Percentiles rank a stretch among this genome's conserved stretches.
Evolutionary conservation across 35 echinoderm and acorn worm genomes (phyloP).

Genomic region (Apostichopus parvimensis): DNA sequence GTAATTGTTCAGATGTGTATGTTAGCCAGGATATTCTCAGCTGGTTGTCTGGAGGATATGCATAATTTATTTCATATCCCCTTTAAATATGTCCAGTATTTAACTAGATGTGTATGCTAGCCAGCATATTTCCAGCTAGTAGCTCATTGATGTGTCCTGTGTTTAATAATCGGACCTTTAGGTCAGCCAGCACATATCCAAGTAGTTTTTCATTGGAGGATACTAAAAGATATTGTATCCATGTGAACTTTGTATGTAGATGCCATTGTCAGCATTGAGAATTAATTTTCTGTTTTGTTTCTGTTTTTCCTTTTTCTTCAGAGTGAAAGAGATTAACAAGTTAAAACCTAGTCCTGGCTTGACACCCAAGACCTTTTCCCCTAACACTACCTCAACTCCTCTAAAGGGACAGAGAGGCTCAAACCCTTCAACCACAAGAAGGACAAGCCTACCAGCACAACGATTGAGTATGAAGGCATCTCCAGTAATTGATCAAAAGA

Average conservation of each 20-base stretch:
- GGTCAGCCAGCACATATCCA: neutral
- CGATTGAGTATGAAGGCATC: neutral
- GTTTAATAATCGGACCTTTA: neutral
- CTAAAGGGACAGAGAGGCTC: constrained; percentile 36
- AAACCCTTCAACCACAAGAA: constrained; percentile 25
- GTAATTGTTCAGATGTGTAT: neutral
- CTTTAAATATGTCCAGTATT: no score
- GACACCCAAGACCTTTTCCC: constrained; percentile 75
- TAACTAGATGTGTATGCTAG: neutral
- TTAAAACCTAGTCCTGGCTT: constrained; percentile 16
- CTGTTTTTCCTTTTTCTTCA: constrained; percentile 30
- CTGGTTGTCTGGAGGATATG: neutral
- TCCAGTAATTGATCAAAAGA: constrained; percentile 3
- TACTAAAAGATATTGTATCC: no score
- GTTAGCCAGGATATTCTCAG: neutral
- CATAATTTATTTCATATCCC: no score
- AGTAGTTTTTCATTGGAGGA: no score
- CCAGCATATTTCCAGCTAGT: neutral
- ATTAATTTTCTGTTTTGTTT: neutral
- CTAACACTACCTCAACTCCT: constrained; percentile 81
- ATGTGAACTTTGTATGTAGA: neutral
- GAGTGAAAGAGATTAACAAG: constrained; percentile 82
- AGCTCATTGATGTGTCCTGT: neutral
- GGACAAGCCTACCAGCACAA: constrained; percentile 12
- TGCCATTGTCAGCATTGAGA: neutral